Base-by-base conservation (phyloP, 1,140 invertebrate species). In the Chelonus insularis region DNA sequence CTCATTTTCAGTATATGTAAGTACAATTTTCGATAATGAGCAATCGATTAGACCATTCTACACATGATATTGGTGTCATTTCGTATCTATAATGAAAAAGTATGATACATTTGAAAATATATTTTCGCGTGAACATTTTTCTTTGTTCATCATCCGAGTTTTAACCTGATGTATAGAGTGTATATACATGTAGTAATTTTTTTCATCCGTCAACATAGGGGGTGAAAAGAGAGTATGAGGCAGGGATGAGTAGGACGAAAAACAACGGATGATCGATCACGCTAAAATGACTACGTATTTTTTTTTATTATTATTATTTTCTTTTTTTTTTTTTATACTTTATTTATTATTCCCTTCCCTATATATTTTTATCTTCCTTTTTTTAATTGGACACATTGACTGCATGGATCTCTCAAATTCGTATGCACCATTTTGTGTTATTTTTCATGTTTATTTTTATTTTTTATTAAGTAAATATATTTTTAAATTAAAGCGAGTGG, bases 201-300 rank as follows among this genome's bases (percentile, higher is more conserved):
- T 52, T 52, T 36, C 25, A 12, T 20, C 18, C 41, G 16, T 43
- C 14, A 8, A 8, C 14, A 43, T 7, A 43, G 41, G 16, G 41
- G 41, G 41, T 43, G 41, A 43, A 43, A 43, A 16, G 16, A 14
- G 6, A n/a, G n/a, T n/a, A n/a, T 43, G 16, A 43, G 7, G 7
- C 7, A 29, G 41, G 14, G 20, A 7, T 48, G 45, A n/a, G 11
- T 48, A 25, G 12, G 34, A 55, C 52, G 14, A 21, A 55, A 55
- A 55, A 55, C 52, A 37, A 55, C 36, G 52, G 52, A 55, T 55
- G 52, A 55, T 41, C 52, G 52, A 55, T 55, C 52, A 29, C 29
- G 29, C 23, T 51, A 21, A 25, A 39, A 55, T 55, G 34, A 55
- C 52, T 37, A 29, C 18, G 34, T 9, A 21, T 37, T 52, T 52